Evolutionary conservation across 1,140 invertebrate species (phyloP).

Genomic region (Centruroides vittatus): DNA sequence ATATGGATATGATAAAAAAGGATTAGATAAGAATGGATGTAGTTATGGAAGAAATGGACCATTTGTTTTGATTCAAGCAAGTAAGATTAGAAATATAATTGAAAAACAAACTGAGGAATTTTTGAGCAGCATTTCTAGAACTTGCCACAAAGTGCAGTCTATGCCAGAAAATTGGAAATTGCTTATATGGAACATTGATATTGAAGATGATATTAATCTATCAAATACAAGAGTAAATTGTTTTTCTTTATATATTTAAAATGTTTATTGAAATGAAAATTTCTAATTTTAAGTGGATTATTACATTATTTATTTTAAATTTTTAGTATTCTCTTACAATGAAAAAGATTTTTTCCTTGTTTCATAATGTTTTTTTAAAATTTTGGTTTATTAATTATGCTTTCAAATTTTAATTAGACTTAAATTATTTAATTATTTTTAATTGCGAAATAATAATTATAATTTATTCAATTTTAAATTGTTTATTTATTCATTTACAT

Average conservation of each 20-base stretch:
- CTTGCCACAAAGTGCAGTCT: conserved; percentile 1
- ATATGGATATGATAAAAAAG: not conserved
- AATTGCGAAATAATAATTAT: not conserved
- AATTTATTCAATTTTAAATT: not conserved
- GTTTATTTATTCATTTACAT: not conserved
- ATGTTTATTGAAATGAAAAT: not conserved
- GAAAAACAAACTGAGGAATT: conserved; percentile 10
- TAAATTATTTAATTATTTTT: not conserved
- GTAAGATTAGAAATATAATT: conserved; percentile 5
- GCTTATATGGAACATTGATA: conserved; percentile 1
- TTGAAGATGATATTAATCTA: not conserved
- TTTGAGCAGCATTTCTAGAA: conserved; percentile 10
- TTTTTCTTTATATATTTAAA: not conserved
- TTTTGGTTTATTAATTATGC: no score
- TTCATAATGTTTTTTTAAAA: no score
- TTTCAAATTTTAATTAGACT: no score
- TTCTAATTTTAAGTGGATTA: not conserved
- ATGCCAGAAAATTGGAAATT: not conserved
- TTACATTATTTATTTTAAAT: not conserved
- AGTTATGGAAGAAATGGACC: not conserved
- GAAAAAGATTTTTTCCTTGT: not conserved
- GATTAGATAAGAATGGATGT: not conserved
- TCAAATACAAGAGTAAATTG: no score
- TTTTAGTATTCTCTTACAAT: not conserved
- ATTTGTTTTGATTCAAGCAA: not conserved